Evolutionary conservation across 2,113 vertebrate genomes (phyloP).

Genomic region (Cinclus mexicanus): DNA sequence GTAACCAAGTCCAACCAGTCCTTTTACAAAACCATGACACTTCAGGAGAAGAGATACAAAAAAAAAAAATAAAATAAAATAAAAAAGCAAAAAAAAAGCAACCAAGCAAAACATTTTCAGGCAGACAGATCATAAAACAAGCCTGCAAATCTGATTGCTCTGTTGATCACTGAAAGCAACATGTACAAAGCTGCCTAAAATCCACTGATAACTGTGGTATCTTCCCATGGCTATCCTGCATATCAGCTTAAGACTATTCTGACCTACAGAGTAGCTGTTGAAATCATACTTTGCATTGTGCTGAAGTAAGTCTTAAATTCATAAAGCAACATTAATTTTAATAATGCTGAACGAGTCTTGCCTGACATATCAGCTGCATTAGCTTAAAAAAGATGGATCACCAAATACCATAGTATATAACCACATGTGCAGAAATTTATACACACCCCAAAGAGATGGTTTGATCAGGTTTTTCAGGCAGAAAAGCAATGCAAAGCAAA

Average conservation of each 20-base stretch:
- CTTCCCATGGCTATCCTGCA: background rate
- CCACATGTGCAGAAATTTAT: background rate
- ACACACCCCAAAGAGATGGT: background rate
- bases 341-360: background rate
- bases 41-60: background rate
- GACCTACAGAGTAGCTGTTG: background rate
- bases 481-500: background rate
- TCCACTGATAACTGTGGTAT: background rate
- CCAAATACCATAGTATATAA: background rate
- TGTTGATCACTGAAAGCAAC: rapidly evolving
- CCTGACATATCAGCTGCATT: background rate
- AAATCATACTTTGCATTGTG: background rate
- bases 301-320: background rate
- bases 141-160: background rate
- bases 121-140: background rate
- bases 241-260: background rate
- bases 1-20: background rate
- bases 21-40: background rate
- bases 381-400: conserved; percentile 10
- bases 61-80: no score
- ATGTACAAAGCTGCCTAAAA: background rate
- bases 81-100: background rate
- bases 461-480: background rate
- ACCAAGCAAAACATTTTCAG: background rate
- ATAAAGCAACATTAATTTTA: background rate